These are phyloP conservation scores for Probosciger aterrimus DNA, from an alignment of 2,113 vertebrate species.

Conservation along the genomic window DNA sequence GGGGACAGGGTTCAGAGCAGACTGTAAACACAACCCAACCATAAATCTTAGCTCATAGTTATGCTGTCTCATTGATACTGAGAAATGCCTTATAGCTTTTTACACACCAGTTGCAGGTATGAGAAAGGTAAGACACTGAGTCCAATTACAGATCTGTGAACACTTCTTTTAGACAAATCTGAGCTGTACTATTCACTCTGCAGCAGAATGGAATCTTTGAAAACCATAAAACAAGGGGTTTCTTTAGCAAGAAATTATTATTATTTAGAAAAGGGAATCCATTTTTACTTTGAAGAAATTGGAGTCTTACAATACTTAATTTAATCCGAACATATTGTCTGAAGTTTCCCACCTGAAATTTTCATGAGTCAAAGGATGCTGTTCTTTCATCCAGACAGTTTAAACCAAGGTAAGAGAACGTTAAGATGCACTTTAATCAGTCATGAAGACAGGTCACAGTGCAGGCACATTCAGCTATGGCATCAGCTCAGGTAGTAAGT, in stretches of 20 bases:
- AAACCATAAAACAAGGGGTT: neutral
- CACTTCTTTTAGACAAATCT: neutral
- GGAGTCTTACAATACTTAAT: neutral
- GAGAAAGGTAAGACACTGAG: neutral
- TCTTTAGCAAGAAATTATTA: neutral
- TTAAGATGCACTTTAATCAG: neutral
- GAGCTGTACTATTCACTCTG: neutral
- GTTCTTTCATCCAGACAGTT: neutral
- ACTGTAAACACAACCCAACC: neutral
- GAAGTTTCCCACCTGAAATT: neutral
- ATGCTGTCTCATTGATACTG: neutral
- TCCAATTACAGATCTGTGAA: neutral
- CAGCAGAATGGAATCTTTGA: neutral
- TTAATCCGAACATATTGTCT: neutral
- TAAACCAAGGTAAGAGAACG: neutral
- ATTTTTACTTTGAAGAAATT: neutral
- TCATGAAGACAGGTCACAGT: rapidly evolving
- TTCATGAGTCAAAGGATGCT: neutral
- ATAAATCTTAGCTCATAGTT: neutral
- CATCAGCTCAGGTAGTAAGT: neutral
- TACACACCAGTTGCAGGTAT: neutral
- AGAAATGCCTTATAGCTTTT: neutral
- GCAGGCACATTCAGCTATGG: neutral
- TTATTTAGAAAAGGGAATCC: neutral
- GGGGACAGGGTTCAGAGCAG: neutral